Evolutionary conservation across 2,888 invertebrate species (phyloP).

Genomic region (Plemyria rubiginata): DNA sequence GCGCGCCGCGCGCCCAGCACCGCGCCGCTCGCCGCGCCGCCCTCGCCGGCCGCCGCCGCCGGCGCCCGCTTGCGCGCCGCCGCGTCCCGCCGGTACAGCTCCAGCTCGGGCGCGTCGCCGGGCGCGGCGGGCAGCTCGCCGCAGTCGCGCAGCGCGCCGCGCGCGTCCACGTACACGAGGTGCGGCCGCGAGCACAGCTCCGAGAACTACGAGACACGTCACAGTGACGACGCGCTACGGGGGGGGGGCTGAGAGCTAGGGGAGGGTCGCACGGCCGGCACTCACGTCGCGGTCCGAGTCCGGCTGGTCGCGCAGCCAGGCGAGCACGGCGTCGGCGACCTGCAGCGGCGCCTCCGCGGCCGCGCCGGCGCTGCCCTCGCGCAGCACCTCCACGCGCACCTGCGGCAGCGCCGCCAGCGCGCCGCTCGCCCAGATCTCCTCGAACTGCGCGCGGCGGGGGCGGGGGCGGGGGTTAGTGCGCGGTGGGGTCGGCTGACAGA

Average conservation of each 20-base stretch:
- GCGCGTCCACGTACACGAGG: slow-evolving; percentile 90
- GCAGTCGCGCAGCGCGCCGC: slow-evolving; percentile 92
- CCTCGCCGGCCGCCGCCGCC: slow-evolving; percentile 33
- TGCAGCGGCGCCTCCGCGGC: slow-evolving; percentile 82
- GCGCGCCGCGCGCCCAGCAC: slow-evolving; percentile 65
- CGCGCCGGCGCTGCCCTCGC: slow-evolving; percentile 89
- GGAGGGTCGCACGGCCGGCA: slow-evolving; percentile 1
- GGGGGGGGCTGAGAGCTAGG: neutral
- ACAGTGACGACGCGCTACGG: neutral
- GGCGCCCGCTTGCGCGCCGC: slow-evolving; percentile 48
- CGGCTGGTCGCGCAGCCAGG: slow-evolving; percentile 83
- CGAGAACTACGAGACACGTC: slow-evolving; percentile 10
- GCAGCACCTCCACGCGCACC: slow-evolving; percentile 89
- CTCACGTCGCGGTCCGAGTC: slow-evolving; percentile 43
- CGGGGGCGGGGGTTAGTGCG: slow-evolving; percentile 29
- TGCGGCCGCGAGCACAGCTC: slow-evolving; percentile 88
- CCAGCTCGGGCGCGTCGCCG: slow-evolving; percentile 90
- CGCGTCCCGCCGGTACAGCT: slow-evolving; percentile 88
- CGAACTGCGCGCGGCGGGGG: slow-evolving; percentile 78
- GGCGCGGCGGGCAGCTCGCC: slow-evolving; percentile 87
- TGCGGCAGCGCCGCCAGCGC: slow-evolving; percentile 87
- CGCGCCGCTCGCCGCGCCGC: slow-evolving; percentile 79
- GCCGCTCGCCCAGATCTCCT: slow-evolving; percentile 86
- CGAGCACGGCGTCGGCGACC: slow-evolving; percentile 86
- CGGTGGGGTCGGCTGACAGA: neutral